Conservation (phyloP, 1,140 invertebrate species). For the Drosophila mojavensis region DNA sequence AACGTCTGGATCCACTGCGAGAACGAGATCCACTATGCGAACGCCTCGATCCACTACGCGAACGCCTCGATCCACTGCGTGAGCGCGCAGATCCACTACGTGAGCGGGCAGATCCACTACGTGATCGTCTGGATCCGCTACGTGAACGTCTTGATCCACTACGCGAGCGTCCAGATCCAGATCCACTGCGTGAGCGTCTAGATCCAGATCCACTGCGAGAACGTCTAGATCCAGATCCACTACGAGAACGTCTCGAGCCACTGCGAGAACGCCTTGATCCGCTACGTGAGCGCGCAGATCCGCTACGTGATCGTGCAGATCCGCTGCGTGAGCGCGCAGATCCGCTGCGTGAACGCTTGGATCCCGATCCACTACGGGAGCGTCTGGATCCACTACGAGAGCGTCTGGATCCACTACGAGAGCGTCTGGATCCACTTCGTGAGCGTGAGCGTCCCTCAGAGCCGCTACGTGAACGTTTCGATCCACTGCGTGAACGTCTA, state of each 20-base stretch:
- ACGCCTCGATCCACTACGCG: conserved; percentile 63
- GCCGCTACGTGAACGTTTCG: conserved; percentile 71
- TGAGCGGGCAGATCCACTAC: conserved; percentile 80
- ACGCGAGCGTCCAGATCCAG: conserved; percentile 76
- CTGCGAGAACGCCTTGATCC: conserved; percentile 75
- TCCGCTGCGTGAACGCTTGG: conserved; percentile 68
- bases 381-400: conserved; percentile 71
- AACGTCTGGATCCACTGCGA: conserved; percentile 61
- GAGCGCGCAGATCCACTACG: conserved; percentile 82
- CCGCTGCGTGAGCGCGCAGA: conserved; percentile 79
- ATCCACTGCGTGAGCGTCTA: conserved; percentile 58
- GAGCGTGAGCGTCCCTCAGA: conserved; percentile 65
- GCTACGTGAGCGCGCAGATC: conserved; percentile 81
- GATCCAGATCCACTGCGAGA: conserved; percentile 66
- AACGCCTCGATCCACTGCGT: conserved; percentile 73
- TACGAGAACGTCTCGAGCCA: conserved; percentile 79
- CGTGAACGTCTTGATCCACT: conserved; percentile 70
- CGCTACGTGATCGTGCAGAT: conserved; percentile 81
- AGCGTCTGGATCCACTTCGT: conserved; percentile 78
- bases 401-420: conserved; percentile 78
- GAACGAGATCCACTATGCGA: conserved; percentile 54
- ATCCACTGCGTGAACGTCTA: conserved; percentile 73
- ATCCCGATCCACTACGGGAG: conserved; percentile 50
- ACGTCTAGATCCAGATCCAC: conserved; percentile 70
- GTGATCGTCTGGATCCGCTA: conserved; percentile 73